These are phyloP conservation scores for Temnothorax ravouxi DNA, from an alignment of 2,888 invertebrate genomes.

Conservation along the genomic window DNA sequence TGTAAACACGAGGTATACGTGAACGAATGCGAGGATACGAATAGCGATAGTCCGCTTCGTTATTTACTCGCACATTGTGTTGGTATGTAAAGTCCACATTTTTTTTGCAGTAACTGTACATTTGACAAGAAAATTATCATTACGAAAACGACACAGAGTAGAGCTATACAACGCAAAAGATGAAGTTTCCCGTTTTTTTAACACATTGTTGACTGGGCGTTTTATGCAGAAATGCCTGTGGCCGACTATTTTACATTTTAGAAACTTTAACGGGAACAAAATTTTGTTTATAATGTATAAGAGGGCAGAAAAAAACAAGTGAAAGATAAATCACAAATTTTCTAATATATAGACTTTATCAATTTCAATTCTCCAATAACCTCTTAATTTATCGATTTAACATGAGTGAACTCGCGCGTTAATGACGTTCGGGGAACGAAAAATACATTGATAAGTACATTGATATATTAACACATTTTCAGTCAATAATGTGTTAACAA, in stretches of 20 bases:
- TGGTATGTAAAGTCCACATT: not conserved
- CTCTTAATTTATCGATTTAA: not conserved
- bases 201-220: not conserved
- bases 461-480: not conserved
- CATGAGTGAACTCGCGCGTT: not conserved
- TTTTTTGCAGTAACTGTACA: not conserved
- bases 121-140: not conserved
- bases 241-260: not conserved
- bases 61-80: conserved; percentile 25
- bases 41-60: conserved; percentile 1
- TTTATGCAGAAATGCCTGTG: not conserved
- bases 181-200: not conserved
- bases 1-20: conserved; percentile 22
- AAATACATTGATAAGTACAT: not conserved
- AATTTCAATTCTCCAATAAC: not conserved
- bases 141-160: not conserved
- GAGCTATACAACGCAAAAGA: not conserved
- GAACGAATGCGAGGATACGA: conserved; percentile 5
- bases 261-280: not conserved
- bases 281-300: not conserved
- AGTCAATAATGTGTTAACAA: not conserved
- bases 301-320: not conserved
- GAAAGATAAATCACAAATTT: not conserved
- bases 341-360: not conserved
- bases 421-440: not conserved